These are phyloP conservation scores for Lophochroa leadbeateri DNA, from an alignment of 2,113 vertebrate species.

Conservation along the genomic window DNA sequence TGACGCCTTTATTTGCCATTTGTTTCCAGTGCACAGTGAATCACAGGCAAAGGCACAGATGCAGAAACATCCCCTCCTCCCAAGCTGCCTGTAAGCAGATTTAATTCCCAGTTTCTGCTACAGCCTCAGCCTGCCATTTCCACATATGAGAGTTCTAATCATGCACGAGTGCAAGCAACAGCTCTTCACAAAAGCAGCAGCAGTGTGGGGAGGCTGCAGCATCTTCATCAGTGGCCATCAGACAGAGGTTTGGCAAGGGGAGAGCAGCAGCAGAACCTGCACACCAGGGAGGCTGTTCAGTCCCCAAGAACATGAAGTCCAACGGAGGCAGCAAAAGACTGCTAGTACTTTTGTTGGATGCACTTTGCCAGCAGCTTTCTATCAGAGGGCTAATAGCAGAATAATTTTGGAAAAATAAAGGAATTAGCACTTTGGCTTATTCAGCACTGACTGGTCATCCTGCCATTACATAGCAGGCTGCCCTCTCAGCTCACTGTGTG, in stretches of 20 bases:
- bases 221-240: background rate
- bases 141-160: background rate
- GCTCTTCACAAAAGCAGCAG: background rate
- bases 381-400: background rate
- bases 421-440: background rate
- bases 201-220: background rate
- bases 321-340: background rate
- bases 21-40: background rate
- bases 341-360: background rate
- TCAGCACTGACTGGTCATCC: accelerated
- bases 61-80: background rate
- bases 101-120: background rate
- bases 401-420: background rate
- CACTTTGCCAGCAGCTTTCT: background rate
- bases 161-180: background rate
- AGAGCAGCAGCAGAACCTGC: background rate
- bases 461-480: background rate
- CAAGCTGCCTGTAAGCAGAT: background rate
- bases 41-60: background rate
- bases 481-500: background rate
- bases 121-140: background rate
- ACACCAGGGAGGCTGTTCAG: background rate
- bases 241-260: background rate
- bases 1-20: background rate
- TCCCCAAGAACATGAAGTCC: background rate